Evolutionary conservation across 2,888 invertebrate genomes (phyloP).

Genomic region (Silvanus unidentatus): DNA sequence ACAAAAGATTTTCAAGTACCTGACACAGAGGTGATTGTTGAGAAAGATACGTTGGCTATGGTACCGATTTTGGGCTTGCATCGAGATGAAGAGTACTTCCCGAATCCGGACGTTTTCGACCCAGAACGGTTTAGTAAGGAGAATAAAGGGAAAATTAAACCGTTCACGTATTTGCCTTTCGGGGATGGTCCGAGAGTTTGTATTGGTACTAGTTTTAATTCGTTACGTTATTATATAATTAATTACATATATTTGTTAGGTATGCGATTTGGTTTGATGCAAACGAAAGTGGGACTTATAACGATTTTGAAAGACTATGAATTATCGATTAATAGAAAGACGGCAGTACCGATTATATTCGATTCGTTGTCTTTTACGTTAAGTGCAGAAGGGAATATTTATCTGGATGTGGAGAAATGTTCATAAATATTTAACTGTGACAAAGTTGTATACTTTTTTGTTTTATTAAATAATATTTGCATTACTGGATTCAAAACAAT

Average conservation of each 20-base stretch:
- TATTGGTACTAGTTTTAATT: slow-evolving; percentile 8
- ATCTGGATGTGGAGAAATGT: too few relatives aligned
- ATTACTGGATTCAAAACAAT: too few relatives aligned
- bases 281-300: slow-evolving; percentile 15
- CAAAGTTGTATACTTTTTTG: too few relatives aligned
- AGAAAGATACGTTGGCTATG: slow-evolving; percentile 27
- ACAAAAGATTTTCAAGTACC: slow-evolving; percentile 31
- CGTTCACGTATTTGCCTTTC: slow-evolving; percentile 10
- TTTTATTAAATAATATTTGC: too few relatives aligned
- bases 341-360: slow-evolving; percentile 5
- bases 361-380: too few relatives aligned
- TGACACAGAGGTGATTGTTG: slow-evolving; percentile 30
- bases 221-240: too few relatives aligned
- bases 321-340: too few relatives aligned
- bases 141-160: slow-evolving; percentile 3
- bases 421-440: too few relatives aligned
- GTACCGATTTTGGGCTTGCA: too few relatives aligned
- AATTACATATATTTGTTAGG: slow-evolving; percentile 8
- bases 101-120: slow-evolving; percentile 12
- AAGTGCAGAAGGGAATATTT: too few relatives aligned
- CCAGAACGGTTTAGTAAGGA: slow-evolving; percentile 13
- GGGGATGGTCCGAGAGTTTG: slow-evolving; percentile 15
- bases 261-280: slow-evolving; percentile 15
- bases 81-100: slow-evolving; percentile 7
- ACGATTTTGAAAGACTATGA: too few relatives aligned